phyloP scores from a whole-genome alignment of 2,888 invertebrate species.

The Meloe dianella region DNA sequence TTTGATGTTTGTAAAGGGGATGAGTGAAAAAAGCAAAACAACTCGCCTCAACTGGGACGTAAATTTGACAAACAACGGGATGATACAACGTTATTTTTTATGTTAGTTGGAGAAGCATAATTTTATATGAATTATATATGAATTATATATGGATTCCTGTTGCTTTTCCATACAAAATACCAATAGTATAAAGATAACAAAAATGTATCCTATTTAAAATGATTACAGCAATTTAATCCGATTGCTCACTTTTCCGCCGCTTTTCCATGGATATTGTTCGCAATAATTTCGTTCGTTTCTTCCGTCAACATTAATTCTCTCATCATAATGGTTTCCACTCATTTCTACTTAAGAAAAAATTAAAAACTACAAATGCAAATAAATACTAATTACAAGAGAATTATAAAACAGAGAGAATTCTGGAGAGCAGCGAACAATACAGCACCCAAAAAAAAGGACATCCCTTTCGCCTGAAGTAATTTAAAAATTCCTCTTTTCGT shows the following conservation, averaged over 20 bases:
- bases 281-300: too few relatives aligned
- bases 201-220: background rate
- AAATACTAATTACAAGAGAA: background rate
- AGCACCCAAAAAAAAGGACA: background rate
- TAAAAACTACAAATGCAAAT: background rate
- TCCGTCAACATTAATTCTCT: background rate
- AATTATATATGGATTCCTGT: too few relatives aligned
- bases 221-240: background rate
- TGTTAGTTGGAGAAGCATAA: background rate
- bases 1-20: background rate
- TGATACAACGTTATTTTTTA: background rate
- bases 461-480: background rate
- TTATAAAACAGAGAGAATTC: background rate
- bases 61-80: background rate
- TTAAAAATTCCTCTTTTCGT: constrained; percentile 4
- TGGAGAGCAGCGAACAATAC: background rate
- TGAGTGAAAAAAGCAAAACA: background rate
- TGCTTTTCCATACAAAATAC: too few relatives aligned
- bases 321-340: background rate
- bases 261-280: too few relatives aligned
- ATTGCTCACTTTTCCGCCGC: too few relatives aligned
- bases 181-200: background rate
- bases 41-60: too few relatives aligned
- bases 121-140: too few relatives aligned
- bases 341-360: background rate